Base-by-base conservation (phyloP, 2,113 vertebrate genomes). In the Pseudopipra pipra region DNA sequence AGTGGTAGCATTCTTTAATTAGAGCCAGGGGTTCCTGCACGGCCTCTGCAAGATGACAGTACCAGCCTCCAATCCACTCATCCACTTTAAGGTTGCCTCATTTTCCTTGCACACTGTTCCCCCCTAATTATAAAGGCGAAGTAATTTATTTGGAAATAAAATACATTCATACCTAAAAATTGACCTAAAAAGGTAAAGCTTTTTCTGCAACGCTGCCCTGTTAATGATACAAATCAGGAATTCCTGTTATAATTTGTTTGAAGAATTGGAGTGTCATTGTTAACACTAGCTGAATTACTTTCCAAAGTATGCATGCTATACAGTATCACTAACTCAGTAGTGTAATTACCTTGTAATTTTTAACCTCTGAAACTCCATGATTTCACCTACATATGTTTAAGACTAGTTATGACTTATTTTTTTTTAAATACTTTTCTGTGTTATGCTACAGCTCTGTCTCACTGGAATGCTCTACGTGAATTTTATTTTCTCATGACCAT, bases 321-420 rank as follows among this genome's bases (percentile, higher is more conserved):
- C 23, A n/a, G 13, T 43, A 51, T 8, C 52, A 68, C 7, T 71
- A 56, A 78, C 5, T 51, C 46, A 39, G 8, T 33, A 41, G 33
- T 0, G 0, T 14, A 41, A 41, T 41, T 1, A 72, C 5, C 4
- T 52, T 19, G 8, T 2, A 25, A 31, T 5, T 74, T 84, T 81
- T 65, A 78, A 56, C 20, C 35, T 82, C 37, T 72, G 52, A 75
- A 87, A 44, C 12, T 14, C 68, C 3, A 4, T n/a, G 8, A 52
- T 65, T 85, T 72, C 55, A 84, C 6, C 6, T 46, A 33, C 6
- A 5, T 25, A 30, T 33, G 24, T 91, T 85, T 39, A 67, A 59
- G 35, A 46, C 9, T 51, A 59, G 12, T 52, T 71, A 67, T 11
- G 20, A 27, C 2, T 61, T 58, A 1, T 5, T 46, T 15, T 52